phyloP scores from a whole-genome alignment of 1,140 invertebrate species.

The Reticulitermes speratus region DNA sequence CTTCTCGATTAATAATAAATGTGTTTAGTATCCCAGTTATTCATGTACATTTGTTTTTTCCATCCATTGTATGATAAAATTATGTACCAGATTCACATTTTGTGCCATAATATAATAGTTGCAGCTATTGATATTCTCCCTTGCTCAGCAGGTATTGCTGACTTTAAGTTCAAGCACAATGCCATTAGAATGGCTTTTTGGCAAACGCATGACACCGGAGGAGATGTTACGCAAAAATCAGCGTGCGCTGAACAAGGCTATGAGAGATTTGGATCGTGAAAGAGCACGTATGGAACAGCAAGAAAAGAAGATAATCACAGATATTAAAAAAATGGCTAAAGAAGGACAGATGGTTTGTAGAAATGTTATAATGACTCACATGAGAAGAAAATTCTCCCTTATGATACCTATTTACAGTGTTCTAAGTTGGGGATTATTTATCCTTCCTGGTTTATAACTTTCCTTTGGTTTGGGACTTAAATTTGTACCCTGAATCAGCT shows the following conservation, averaged over 20 bases:
- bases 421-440: neutral
- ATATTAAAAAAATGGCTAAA: constrained; percentile 99
- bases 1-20: too few species aligned
- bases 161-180: constrained; percentile 43
- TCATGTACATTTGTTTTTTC: too few species aligned
- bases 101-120: too few species aligned
- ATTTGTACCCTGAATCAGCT: too few species aligned
- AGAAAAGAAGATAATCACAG: constrained; percentile 97
- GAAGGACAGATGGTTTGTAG: constrained; percentile 93
- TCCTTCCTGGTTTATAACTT: too few species aligned
- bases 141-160: too few species aligned
- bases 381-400: neutral
- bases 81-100: too few species aligned
- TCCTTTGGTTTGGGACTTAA: too few species aligned
- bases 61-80: too few species aligned
- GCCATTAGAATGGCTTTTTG: constrained; percentile 93
- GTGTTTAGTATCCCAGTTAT: too few species aligned
- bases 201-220: constrained; percentile 92
- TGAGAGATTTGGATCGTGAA: constrained; percentile 95
- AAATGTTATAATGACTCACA: constrained; percentile 20
- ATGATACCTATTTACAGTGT: neutral
- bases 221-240: constrained; percentile 99
- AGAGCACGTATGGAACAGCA: constrained; percentile 95
- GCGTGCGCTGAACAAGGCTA: constrained; percentile 96
- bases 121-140: too few species aligned